Evolutionary conservation across 2,888 invertebrate species (phyloP).

Genomic region (Pyrochroa serraticornis): DNA sequence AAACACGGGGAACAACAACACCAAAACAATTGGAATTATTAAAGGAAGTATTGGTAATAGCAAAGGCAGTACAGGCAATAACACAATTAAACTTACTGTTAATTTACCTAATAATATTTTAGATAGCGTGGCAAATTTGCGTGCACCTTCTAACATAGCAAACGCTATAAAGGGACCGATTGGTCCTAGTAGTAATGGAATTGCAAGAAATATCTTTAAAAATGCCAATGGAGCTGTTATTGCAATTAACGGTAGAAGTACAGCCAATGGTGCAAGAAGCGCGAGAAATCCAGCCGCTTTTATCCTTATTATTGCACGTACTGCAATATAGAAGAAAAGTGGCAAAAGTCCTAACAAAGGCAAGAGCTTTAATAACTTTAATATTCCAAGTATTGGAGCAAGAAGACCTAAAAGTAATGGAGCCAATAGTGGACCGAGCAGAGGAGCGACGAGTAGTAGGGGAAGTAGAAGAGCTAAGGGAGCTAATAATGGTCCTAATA

Average conservation of each 20-base stretch:
- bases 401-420: neutral
- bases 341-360: too few relatives aligned
- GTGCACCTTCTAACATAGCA: too few relatives aligned
- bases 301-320: too few relatives aligned
- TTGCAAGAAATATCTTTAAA: neutral
- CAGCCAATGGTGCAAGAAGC: neutral
- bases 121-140: too few relatives aligned
- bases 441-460: neutral
- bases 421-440: neutral
- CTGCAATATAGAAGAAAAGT: too few relatives aligned
- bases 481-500: neutral
- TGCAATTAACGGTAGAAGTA: neutral
- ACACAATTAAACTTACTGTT: too few relatives aligned
- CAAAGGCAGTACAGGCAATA: too few relatives aligned
- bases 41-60: too few relatives aligned
- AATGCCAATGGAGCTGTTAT: neutral
- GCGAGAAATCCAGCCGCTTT: neutral
- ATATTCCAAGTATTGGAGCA: neutral
- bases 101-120: too few relatives aligned
- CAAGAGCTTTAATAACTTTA: too few relatives aligned
- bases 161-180: neutral
- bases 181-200: constrained; percentile 1
- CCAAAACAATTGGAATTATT: too few relatives aligned
- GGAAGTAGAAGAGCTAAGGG: neutral
- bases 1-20: too few relatives aligned